A percentile compares a stretch with the other conserved stretches of the same genome.
phyloP scores from a whole-genome alignment of 2,888 invertebrate genomes.

The Ethmia dodecea region DNA sequence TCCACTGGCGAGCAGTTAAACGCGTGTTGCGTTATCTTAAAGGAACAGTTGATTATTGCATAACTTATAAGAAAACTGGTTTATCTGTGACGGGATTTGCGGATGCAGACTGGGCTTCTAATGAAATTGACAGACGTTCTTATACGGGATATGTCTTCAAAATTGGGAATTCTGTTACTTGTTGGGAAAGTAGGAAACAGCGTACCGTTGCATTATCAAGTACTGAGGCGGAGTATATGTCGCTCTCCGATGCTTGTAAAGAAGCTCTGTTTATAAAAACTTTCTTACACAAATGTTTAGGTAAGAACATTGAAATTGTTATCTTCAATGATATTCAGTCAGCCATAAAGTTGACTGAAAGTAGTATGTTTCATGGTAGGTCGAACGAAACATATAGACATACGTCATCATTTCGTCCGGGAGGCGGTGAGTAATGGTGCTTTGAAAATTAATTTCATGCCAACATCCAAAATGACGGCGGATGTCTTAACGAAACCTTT shows the following conservation, averaged over 20 bases:
- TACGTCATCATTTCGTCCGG: too few species aligned
- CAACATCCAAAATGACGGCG: too few species aligned
- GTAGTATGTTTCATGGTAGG: too few species aligned
- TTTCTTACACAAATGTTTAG: neutral
- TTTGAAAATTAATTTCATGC: too few species aligned
- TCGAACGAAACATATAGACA: too few species aligned
- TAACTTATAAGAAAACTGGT: neutral
- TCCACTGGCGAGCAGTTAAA: too few species aligned
- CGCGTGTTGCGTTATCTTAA: too few species aligned
- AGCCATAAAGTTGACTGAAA: too few species aligned
- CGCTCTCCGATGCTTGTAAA: neutral
- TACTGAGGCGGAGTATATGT: neutral
- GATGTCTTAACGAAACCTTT: too few species aligned
- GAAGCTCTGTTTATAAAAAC: neutral
- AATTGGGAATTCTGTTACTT: neutral
- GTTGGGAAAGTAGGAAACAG: conserved; percentile 1
- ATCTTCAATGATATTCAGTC: neutral
- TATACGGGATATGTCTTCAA: neutral
- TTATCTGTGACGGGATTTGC: neutral
- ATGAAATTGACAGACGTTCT: neutral
- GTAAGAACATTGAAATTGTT: neutral
- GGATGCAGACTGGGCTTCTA: conserved; percentile 6
- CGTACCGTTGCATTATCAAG: neutral
- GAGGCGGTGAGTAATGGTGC: too few species aligned
- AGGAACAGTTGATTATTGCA: conserved; percentile 4